Base-by-base conservation (phyloP, 2,797 vertebrate genomes). In the Intellagama lesueurii region DNA sequence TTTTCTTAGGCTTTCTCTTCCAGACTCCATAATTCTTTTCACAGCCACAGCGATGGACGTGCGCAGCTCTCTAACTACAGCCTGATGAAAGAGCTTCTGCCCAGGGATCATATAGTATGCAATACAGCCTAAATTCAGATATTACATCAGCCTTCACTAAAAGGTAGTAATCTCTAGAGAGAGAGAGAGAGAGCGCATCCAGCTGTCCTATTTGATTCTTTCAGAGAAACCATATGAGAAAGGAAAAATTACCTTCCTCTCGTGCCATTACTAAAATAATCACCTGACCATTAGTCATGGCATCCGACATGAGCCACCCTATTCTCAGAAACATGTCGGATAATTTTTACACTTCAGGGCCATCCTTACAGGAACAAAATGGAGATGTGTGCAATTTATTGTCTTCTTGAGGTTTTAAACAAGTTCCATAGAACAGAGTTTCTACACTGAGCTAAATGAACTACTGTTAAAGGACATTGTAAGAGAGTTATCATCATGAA, bases 351-450 rank as follows among this genome's bases (percentile, higher is more conserved):
- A 83, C 47, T 88, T 52, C 47, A 68, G 3, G 32, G n/a, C 24
- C 28, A 68, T 52, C 68, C 44, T 83, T 64, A 77, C 26, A 68
- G 30, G 22, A 32, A 72, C 64, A 56, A 83, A 52, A 0, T 56
- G 24, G 22, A 80, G 47, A 52, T 14, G 16, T 30, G 68, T 5
- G 14, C 82, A 77, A 76, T 26, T 60, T 24, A 16, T n/a, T 19
- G 66, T 32, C 44, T 81, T 87, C 77, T 80, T 7, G 2, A 82
- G 87, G 35, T 64, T 88, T 86, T 66, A 75, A 75, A 81, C 73
- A 81, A 24, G 35, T 47, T 75, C 40, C 12, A 75, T 32, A 73
- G 52, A 30, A 24, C 11, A 56, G 47, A 28, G 24, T 66, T 32
- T 47, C 47, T 81, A 26, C 35, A 72, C 72, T 56, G 68, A 47